Evolutionary conservation across 2,888 invertebrate genomes (phyloP), one percentile per base, ranked within the genome.

Genomic region (Tenthredo notha): DNA sequence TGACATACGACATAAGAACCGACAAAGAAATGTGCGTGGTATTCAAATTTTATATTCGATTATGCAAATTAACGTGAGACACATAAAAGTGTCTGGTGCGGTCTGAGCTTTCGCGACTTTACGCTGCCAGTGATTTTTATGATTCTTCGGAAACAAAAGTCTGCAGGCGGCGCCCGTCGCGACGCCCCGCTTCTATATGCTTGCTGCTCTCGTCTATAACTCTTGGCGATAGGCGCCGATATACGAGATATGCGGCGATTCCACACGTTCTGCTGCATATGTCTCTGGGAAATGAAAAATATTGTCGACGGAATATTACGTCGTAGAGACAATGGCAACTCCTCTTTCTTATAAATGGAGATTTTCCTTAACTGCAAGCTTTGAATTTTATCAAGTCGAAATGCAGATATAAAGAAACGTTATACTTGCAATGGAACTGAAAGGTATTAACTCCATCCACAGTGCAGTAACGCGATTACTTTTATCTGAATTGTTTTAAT

Each of bases 11-110:
- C 80, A 83, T 70, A 82, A 83, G 85, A 85, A 82, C 74, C 84
- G 86, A 87, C 86, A 87, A 88, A 88, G 85, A 75, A 86, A 86
- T 85, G 85, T 86, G 84, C 90, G 88, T 89, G 89, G 90, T 92
- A 92, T 92, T 92, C 91, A 92, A 89, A 92, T 92, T 92, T 90
- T 90, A 92, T 92, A 92, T 92, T 92, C 92, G 92, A 92, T 92
- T 92, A 92, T 92, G 92, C 91, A 92, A 92, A 92, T 92, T 92
- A 92, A 92, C 90, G 91, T 92, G 90, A 91, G 90, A 90, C 89
- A 89, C 91, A 92, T 92, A 92, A 92, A 92, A 92, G 89, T 91
- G 91, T 92, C 90, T 91, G 88, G 86, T 87, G 88, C 88, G 89
- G 86, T 88, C 87, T 89, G 87, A 86, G 86, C 87, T 88, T 90